Conservation (phyloP, 2,888 invertebrate species). For the Suillia variegata region DNA sequence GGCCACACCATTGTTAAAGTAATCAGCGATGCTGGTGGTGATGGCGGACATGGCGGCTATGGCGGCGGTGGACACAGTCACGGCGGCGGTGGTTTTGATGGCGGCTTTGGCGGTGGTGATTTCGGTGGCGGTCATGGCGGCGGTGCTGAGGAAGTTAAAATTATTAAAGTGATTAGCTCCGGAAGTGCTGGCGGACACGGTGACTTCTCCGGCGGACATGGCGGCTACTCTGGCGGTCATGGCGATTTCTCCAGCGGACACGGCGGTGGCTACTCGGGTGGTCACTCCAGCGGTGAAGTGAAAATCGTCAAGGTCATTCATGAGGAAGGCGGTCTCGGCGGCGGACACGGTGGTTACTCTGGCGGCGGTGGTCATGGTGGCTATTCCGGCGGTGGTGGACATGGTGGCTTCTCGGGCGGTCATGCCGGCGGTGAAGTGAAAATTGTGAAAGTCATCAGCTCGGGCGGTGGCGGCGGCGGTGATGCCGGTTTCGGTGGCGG, state of each 20-base stretch:
- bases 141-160: slow-evolving; percentile 18
- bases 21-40: background rate
- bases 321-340: background rate
- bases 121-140: slow-evolving; percentile 18
- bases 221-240: slow-evolving; percentile 13
- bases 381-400: background rate
- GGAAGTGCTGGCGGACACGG: slow-evolving; percentile 18
- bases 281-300: slow-evolving; percentile 6
- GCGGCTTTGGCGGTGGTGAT: slow-evolving; percentile 18
- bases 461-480: slow-evolving; percentile 17
- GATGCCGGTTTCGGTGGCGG: slow-evolving; percentile 15
- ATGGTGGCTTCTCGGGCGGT: background rate
- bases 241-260: background rate
- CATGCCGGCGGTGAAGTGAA: slow-evolving; percentile 12
- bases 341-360: slow-evolving; percentile 4
- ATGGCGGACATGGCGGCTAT: background rate
- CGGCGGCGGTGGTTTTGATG: slow-evolving; percentile 12
- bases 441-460: slow-evolving; percentile 18
- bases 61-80: slow-evolving; percentile 17
- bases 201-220: slow-evolving; percentile 18
- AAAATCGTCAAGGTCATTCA: slow-evolving; percentile 3
- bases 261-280: slow-evolving; percentile 7
- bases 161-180: slow-evolving; percentile 30
- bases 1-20: slow-evolving; percentile 11
- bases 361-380: background rate